Evolutionary conservation across 1,140 invertebrate species (phyloP), one percentile per base, ranked within the genome.

Genomic region (Centruroides sculpturatus): DNA sequence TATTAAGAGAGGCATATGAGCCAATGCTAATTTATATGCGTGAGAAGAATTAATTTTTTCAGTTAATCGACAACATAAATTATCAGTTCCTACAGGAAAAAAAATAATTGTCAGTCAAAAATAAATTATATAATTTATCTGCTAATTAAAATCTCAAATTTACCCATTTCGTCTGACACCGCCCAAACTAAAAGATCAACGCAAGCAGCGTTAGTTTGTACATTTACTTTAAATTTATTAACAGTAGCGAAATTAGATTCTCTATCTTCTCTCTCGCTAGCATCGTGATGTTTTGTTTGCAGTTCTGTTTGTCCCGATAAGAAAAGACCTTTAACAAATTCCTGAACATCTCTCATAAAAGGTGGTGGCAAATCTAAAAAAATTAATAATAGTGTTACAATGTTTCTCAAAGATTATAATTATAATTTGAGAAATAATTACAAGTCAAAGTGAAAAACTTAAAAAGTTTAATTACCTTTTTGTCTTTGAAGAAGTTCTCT

Each of bases 121-220:
- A 41, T 41, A 41, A 6, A 34, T 51, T 51, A 41, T 13, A 41
- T 6, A 41, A 41, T 23, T 41, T 41, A 41, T 41, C 41, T 41
- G 23, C 23, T 23, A 23, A 41, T 41, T 6, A 41, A 41, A 41
- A 41, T 41, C 5, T 41, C 8, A 6, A 23, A 70, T 72, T 76
- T 76, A 96, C 93, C 92, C 69, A 89, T 89, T 79, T 98, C 94
- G 76, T 98, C 93, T 3, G 86, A 84, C 67, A 95, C 92, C 10
- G 93, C 91, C 95, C 95, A 99, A 41, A 98, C 92, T 3, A 99
- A 79, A 0, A 99, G 80, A 74, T 99, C 93, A 3, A 98, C 89
- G 74, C 94, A 98, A 12, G 92, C 91, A 4, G 94, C 92, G 77
- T 96, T 97, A 0, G 92, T 91, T 81, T 93, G 91, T 0, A 98